phyloP scores from a whole-genome alignment of 2,888 invertebrate species.

The Stegana nigrithorax region DNA sequence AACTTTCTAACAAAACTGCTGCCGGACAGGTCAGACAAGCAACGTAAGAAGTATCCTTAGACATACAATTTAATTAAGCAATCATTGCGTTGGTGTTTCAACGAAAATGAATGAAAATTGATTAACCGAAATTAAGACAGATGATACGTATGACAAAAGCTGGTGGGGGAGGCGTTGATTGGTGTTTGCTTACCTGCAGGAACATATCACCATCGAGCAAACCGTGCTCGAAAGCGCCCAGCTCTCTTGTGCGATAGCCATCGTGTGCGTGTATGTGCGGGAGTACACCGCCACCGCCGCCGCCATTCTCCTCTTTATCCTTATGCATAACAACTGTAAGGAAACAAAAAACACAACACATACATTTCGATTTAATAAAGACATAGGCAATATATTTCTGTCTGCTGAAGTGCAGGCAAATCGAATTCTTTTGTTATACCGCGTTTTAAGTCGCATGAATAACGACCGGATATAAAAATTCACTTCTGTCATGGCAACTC shows the following conservation, averaged over 20 bases:
- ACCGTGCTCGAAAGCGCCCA: conserved; percentile 89
- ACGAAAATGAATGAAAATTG: conserved; percentile 40
- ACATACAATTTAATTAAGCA: conserved; percentile 42
- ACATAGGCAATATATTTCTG: not conserved
- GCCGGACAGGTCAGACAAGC: too few relatives aligned
- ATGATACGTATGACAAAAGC: too few relatives aligned
- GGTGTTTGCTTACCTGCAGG: conserved; percentile 89
- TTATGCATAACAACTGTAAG: conserved; percentile 94
- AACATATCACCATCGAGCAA: conserved; percentile 95
- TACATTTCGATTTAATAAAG: conserved; percentile 2
- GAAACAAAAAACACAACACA: conserved; percentile 42
- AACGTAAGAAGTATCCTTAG: too few relatives aligned
- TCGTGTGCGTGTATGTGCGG: conserved; percentile 75
- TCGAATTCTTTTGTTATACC: not conserved
- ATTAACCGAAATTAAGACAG: conserved; percentile 46
- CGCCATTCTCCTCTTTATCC: conserved; percentile 88
- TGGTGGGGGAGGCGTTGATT: conserved; percentile 1
- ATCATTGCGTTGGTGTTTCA: conserved; percentile 30
- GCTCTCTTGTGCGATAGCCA: conserved; percentile 75
- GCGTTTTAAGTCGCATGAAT: not conserved
- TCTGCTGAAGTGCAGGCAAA: not conserved
- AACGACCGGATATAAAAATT: not conserved
- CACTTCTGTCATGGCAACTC: conserved; percentile 47
- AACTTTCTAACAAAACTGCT: not conserved
- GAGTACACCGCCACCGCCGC: conserved; percentile 70